Evolutionary conservation across 2,888 invertebrate genomes (phyloP), one percentile per base, ranked within the genome.

Genomic region (Nasonia oneida): DNA sequence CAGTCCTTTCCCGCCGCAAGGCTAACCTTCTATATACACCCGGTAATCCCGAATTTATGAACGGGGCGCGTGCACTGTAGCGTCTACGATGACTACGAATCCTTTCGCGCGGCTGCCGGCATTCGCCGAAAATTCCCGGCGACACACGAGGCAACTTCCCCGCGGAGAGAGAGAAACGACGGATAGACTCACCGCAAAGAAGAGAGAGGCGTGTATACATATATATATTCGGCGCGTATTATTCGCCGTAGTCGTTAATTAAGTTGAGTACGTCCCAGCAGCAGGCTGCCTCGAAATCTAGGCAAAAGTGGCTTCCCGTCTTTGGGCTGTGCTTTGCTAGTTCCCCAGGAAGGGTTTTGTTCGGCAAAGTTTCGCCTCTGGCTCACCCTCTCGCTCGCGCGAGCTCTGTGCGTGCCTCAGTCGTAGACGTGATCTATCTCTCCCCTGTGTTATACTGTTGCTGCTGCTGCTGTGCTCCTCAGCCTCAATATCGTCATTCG

Each of bases 211-310:
- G 5, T 18, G 18, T 14, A 0, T 23, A 23, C 23, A 23, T 23
- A 23, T 23, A 23, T n/a, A 61, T n/a, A 61, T 61, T n/a, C n/a
- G 18, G 37, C 64, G 42, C 47, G 79, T 70, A 76, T 83, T 83
- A 75, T 83, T 83, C 82, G 73, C 53, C 74, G 57, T 37, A 37
- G 50, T 76, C 82, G 82, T 83, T 83, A 83, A 83, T 83, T 83
- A 83, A 83, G 76, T 42, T 70, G 70, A 83, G 82, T 82, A 75
- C 61, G 61, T 50, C 29, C 47, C 50, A 47, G 47, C 47, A 47
- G 47, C 39, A 18, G 12, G 67, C 29, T 61, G 2, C 23, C 61
- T 73, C 57, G 18, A 29, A 29, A 50, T 47, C 42, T 23, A 23
- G 29, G 74, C 61, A 80, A 80, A 80, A 80, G 79, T 70, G 70